Conservation (phyloP, 2,797 vertebrate genomes). For the Falco rusticolus region DNA sequence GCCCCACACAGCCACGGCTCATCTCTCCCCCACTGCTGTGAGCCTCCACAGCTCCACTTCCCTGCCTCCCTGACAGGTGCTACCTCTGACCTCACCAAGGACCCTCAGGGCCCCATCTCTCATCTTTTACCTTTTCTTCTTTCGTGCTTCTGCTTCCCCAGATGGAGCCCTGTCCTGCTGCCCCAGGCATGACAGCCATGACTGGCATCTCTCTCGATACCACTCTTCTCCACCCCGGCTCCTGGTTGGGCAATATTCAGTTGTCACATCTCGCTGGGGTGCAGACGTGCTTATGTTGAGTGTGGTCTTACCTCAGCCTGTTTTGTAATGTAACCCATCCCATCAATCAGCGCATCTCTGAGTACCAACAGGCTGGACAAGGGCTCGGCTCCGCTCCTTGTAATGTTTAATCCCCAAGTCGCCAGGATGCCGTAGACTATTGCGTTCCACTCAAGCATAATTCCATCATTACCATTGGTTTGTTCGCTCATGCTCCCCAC, state of each 20-base stretch:
- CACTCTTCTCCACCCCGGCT: background rate
- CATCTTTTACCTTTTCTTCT: background rate
- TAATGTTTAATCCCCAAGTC: conserved; percentile 4
- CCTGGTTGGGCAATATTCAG: background rate
- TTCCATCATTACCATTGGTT: conserved; percentile 63
- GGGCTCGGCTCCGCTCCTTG: background rate
- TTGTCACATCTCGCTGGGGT: background rate
- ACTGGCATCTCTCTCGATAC: background rate
- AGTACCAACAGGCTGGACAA: background rate
- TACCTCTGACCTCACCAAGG: background rate
- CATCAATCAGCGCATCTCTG: background rate
- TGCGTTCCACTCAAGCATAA: conserved; percentile 50
- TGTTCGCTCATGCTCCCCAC: conserved; percentile 30
- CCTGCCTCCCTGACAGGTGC: background rate
- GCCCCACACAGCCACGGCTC: rapidly evolving
- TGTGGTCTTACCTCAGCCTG: background rate
- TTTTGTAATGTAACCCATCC: background rate
- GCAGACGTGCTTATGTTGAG: background rate
- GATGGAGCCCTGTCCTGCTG: background rate
- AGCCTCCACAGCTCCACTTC: rapidly evolving
- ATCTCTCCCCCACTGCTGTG: rapidly evolving
- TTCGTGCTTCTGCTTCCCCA: background rate
- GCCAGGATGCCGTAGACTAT: background rate
- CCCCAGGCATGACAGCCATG: rapidly evolving
- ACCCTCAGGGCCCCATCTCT: background rate